phyloP scores from a whole-genome alignment of 2,888 invertebrate genomes.

The Bugula neritina region DNA sequence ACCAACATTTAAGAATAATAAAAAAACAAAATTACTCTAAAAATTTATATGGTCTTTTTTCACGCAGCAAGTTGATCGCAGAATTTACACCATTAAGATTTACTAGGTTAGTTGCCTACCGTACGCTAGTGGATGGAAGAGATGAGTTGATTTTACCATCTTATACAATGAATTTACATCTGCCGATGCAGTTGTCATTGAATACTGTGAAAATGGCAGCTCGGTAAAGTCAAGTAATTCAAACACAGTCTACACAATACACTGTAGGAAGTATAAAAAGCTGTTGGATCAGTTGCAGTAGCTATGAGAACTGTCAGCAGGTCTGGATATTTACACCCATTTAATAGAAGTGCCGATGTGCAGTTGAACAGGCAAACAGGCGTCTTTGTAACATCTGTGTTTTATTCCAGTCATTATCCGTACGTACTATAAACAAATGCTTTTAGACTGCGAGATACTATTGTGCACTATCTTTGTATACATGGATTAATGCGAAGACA shows the following conservation, averaged over 20 bases:
- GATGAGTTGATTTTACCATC: conserved; percentile 15
- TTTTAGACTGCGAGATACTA: neutral
- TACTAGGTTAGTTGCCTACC: no score
- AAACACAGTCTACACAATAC: neutral
- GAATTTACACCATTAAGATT: no score
- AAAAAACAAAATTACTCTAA: no score
- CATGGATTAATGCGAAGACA: neutral
- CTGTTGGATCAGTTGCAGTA: neutral
- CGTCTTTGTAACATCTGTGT: neutral
- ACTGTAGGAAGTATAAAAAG: neutral
- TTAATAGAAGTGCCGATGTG: neutral
- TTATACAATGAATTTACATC: neutral
- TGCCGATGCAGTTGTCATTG: no score
- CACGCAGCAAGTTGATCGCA: no score
- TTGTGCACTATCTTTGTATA: neutral
- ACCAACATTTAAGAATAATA: no score
- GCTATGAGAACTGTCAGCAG: conserved; percentile 8
- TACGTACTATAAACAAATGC: neutral
- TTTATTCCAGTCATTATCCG: neutral
- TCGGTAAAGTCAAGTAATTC: no score
- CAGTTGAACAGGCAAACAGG: neutral
- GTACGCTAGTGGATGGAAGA: conserved; percentile 1
- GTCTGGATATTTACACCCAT: neutral
- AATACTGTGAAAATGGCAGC: no score
- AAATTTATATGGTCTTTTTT: no score